phyloP scores from a whole-genome alignment of 2,888 invertebrate species.

The Mesochorus sp. region DNA sequence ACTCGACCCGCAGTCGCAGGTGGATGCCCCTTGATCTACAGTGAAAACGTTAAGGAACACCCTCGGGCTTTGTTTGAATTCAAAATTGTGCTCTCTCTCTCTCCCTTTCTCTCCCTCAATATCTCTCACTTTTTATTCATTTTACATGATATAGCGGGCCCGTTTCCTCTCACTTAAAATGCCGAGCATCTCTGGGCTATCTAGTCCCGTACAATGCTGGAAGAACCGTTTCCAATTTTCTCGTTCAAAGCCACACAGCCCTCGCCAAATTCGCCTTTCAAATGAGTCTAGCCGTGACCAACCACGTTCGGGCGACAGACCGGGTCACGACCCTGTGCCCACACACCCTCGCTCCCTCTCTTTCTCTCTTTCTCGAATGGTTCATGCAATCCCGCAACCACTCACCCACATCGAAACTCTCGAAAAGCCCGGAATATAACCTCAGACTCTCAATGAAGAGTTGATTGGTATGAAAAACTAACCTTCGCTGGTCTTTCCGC shows the following conservation, averaged over 20 bases:
- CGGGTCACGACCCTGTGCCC: background rate
- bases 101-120: background rate
- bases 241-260: slow-evolving; percentile 34
- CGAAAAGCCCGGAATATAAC: slow-evolving; percentile 18
- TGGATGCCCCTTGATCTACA: too few species aligned
- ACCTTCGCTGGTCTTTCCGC: background rate
- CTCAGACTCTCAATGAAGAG: slow-evolving; percentile 24
- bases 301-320: too few species aligned
- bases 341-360: background rate
- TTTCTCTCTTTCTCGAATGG: background rate
- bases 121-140: background rate
- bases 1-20: too few species aligned
- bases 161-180: background rate
- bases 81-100: too few species aligned
- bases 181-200: background rate
- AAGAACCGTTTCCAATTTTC: slow-evolving; percentile 61
- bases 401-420: slow-evolving; percentile 2
- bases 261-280: slow-evolving; percentile 61
- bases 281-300: slow-evolving; percentile 56
- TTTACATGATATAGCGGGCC: background rate
- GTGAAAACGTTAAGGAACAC: too few species aligned
- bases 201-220: background rate
- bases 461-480: slow-evolving; percentile 25
- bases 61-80: background rate
- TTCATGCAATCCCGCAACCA: slow-evolving; percentile 29